Evolutionary conservation across 2,797 vertebrate genomes (phyloP), one percentile per base, ranked within the genome.

Genomic region (Percopsis omiscomaycus): DNA sequence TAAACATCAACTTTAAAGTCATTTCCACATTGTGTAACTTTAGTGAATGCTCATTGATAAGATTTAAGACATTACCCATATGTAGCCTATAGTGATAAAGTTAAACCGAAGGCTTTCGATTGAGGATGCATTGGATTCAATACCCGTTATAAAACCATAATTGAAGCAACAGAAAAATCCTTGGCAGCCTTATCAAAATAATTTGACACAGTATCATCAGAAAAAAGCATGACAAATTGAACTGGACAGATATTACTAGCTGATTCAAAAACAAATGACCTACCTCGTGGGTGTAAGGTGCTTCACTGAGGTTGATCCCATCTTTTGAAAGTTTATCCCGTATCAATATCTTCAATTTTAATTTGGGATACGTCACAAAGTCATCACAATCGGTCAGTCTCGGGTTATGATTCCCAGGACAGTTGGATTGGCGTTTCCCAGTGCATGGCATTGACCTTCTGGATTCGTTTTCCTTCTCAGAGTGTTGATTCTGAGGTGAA

Each of bases 321-420:
- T 98, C 96, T 60, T 95, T 95, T 42, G 94, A 82, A 0, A 98
- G 94, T 87, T 98, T 99, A 81, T 98, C 96, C 85, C 95, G 87
- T 44, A 98, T 94, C 92, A 98, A 93, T 58, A 98, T 95, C 88
- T 98, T 99, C 69, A 98, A 90, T 74, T 95, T 96, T 76, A 98
- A 87, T 71, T 93, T 93, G 47, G 96, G 96, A 80, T 94, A 97
- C 28, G 89, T 92, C 72, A 93, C 87, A 83, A 92, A 91, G 77
- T 94, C 93, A 65, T 86, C 89, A 63, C 81, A 89, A 32, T 85
- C 82, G 28, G 79, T 90, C 60, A 73, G 69, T 47, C 75, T 71
- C 1, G 8, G 76, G 72, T 88, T 81, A 2, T 86, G 89, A 77
- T 87, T 91, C 68, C 87, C 85, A 29, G 83, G 88, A 71, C 77